A percentile compares a stretch with the other conserved stretches of the same genome.
phyloP scores from a whole-genome alignment of 2,888 invertebrate species.

The Agrochola lota region DNA sequence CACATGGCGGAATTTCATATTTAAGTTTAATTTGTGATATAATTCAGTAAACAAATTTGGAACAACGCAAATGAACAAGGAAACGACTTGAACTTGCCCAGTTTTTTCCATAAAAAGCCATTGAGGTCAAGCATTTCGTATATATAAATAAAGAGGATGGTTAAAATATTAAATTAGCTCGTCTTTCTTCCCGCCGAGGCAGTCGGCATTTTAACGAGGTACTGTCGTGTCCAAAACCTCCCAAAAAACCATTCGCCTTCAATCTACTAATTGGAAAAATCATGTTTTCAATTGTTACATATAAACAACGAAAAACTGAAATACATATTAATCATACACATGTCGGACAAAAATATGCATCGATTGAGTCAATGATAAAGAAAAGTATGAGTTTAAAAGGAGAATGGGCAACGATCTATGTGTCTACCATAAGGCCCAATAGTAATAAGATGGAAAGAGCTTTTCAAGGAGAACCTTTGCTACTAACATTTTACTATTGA shows the following conservation, averaged over 20 bases:
- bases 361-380: conserved; percentile 2
- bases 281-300: conserved; percentile 60
- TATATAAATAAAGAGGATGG: conserved; percentile 81
- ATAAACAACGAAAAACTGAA: conserved; percentile 41
- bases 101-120: conserved; percentile 75
- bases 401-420: background rate
- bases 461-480: background rate
- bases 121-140: conserved; percentile 82
- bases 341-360: conserved; percentile 11
- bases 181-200: conserved; percentile 78
- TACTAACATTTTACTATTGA: too few species aligned
- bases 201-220: conserved; percentile 87
- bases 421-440: background rate
- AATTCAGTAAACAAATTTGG: conserved; percentile 55
- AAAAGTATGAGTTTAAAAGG: conserved; percentile 3
- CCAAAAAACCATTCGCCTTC: conserved; percentile 76
- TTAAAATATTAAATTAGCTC: conserved; percentile 83
- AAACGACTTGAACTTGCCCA: conserved; percentile 61
- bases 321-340: conserved; percentile 31
- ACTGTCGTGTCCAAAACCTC: conserved; percentile 72
- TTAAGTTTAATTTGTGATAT: conserved; percentile 44
- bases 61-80: conserved; percentile 53
- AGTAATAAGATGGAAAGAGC: background rate
- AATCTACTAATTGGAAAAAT: conserved; percentile 83
- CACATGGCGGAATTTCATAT: background rate